phyloP scores from a whole-genome alignment of 2,113 vertebrate genomes.

The Anolis carolinensis region DNA sequence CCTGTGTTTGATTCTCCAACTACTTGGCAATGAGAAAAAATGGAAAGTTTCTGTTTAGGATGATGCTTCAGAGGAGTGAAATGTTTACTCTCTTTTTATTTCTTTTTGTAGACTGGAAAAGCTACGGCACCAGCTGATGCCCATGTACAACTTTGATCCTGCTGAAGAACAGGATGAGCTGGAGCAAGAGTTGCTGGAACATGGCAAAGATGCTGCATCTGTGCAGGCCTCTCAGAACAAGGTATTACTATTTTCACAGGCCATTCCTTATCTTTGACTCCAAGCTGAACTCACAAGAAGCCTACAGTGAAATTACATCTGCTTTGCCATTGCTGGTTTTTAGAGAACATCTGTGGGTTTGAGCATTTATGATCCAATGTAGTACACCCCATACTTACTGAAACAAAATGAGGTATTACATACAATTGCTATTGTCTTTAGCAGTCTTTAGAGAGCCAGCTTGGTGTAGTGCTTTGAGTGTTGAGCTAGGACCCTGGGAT shows the following conservation, averaged over 20 bases:
- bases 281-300: not conserved
- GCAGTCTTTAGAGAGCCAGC: no score
- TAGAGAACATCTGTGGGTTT: not conserved
- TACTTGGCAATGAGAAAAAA: not conserved
- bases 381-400: not conserved
- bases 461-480: no score
- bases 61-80: not conserved
- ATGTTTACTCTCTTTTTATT: slow-evolving; percentile 24
- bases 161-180: slow-evolving; percentile 96
- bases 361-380: not conserved
- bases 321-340: not conserved
- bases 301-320: not conserved
- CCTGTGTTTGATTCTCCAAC: not conserved
- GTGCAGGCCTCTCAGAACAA: slow-evolving; percentile 67
- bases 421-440: no score
- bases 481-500: no score
- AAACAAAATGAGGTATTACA: not conserved
- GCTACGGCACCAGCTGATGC: slow-evolving; percentile 96
- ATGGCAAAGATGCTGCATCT: slow-evolving; percentile 83
- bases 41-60: not conserved
- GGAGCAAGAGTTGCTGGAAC: slow-evolving; percentile 96
- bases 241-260: slow-evolving; percentile 36
- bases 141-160: slow-evolving; percentile 99
- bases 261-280: not conserved
- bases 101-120: slow-evolving; percentile 91